Base-by-base conservation (phyloP, 92 coral and sea anemone genomes). In the Bergia puertoricense region DNA sequence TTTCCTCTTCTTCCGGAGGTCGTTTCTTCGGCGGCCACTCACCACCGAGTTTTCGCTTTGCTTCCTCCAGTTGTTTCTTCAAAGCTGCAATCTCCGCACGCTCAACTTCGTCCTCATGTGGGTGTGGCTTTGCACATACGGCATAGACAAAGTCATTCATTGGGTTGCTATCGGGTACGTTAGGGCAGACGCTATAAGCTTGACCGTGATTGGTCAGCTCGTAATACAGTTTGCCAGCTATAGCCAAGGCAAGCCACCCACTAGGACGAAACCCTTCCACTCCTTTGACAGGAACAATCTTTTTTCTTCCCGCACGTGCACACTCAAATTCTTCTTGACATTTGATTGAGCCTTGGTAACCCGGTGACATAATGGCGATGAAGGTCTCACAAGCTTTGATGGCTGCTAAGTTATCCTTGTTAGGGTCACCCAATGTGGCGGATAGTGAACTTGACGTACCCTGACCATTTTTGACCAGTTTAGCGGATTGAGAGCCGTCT, bases 121-220 rank as follows among this genome's bases (percentile, higher is more conserved):
- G 95, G 77, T 92, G 89, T 68, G 86, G 81, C 39, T 91, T 89
- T 10, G 97, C 82, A 90, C 79, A 77, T 23, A 94, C 95, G 38
- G 95, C 95, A 79, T 90, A 94, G 79, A 93, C 88, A 86, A 94
- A 91, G 77, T 94, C 97, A 85, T 94, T 94, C 91, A 94, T 94
- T 13, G 94, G 93, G 22, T 88, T 92, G 78, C 93, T 92, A 43
- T 94, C 97, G 40, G 94, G 93, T 14, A 92, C 94, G 79, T 86
- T 92, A 62, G 89, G 85, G 68, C 90, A 91, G 5, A 91, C 75
- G 8, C 79, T 86, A 81, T 94, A 90, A 11, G 97, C 97, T 48
- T 89, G 93, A 39, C 79, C 88, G 8, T 85, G 77, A 86, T 86
- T 90, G 18, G 88, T 62, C 77, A 94, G 72, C 50, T 86, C 93